Evolutionary conservation across 2,888 invertebrate species (phyloP).

Genomic region (Sphaeridia pumilis): DNA sequence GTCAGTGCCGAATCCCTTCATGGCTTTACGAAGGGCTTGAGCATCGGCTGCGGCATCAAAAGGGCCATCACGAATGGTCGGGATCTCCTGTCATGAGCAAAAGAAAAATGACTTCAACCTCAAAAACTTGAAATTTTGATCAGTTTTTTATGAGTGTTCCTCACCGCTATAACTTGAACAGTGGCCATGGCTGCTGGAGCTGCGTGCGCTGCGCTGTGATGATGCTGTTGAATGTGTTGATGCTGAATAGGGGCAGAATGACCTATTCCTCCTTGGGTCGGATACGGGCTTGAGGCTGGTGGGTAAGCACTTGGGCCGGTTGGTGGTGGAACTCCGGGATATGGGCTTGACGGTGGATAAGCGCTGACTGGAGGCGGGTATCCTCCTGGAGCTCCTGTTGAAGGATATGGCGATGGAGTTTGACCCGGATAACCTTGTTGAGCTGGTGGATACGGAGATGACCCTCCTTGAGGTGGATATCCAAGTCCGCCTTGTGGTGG

Average conservation of each 20-base stretch:
- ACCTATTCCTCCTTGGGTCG: not conserved
- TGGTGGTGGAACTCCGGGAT: not conserved
- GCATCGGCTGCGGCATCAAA: conserved; percentile 73
- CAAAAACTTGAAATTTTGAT: not conserved
- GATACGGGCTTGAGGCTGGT: not conserved
- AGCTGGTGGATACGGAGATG: not conserved
- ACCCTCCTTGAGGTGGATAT: not conserved
- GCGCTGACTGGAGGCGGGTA: not conserved
- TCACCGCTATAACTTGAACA: not conserved
- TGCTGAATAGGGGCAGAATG: not conserved
- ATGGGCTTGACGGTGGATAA: not conserved
- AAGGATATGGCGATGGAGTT: not conserved
- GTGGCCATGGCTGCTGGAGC: not conserved
- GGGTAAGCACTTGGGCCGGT: too few species aligned
- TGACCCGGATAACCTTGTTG: not conserved
- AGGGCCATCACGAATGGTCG: conserved; percentile 39
- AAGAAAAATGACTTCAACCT: not conserved
- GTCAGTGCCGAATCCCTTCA: conserved; percentile 83
- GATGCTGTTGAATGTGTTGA: not conserved
- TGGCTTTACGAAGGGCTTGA: conserved; percentile 67
- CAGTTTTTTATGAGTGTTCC: not conserved
- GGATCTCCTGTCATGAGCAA: conserved; percentile 23
- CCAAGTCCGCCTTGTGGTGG: not conserved
- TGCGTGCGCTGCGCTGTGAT: not conserved
- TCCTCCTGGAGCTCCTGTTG: not conserved